Evolutionary conservation across 30 jellyfish, hydroid and myxozoan genomes (phyloP).

Genomic region (Morbakka virulenta): DNA sequence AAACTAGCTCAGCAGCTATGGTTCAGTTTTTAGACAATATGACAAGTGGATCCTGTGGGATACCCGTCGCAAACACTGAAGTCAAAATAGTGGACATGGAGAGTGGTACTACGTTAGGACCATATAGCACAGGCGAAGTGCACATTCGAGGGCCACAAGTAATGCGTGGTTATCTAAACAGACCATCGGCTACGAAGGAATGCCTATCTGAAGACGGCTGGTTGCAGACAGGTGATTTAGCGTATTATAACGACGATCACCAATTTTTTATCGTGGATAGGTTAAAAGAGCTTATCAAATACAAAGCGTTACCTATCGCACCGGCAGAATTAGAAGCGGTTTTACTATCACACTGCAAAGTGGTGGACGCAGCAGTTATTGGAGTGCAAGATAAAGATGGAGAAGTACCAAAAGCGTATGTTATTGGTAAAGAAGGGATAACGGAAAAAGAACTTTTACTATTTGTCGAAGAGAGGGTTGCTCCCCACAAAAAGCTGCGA

Average conservation of each 20-base stretch:
- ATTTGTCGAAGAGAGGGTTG: slow-evolving; percentile 39
- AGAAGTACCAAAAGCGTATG: slow-evolving; percentile 81
- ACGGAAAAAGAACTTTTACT: slow-evolving; percentile 58
- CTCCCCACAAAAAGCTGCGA: slow-evolving; percentile 70
- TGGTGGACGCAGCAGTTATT: slow-evolving; percentile 78
- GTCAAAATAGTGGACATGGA: slow-evolving; percentile 54
- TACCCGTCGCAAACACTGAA: slow-evolving; percentile 57
- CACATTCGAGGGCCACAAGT: slow-evolving; percentile 76
- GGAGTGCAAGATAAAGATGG: slow-evolving; percentile 89
- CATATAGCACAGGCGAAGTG: slow-evolving; percentile 77
- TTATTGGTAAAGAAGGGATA: slow-evolving; percentile 31
- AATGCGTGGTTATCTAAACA: slow-evolving; percentile 84
- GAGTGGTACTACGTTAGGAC: slow-evolving; percentile 56
- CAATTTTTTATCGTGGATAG: slow-evolving; percentile 79
- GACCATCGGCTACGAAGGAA: slow-evolving; percentile 56
- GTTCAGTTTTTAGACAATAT: slow-evolving; percentile 29
- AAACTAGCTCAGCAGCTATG: slow-evolving; percentile 62
- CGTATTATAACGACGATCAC: slow-evolving; percentile 70
- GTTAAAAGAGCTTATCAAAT: slow-evolving; percentile 80
- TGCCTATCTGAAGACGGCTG: slow-evolving; percentile 81
- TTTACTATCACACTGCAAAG: slow-evolving; percentile 61
- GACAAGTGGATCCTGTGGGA: slow-evolving; percentile 67
- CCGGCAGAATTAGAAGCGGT: slow-evolving; percentile 95
- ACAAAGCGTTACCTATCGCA: slow-evolving; percentile 77
- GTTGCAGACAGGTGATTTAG: slow-evolving; percentile 87